Base-by-base conservation (phyloP, 2,113 vertebrate species). In the Montifringilla adamsi region DNA sequence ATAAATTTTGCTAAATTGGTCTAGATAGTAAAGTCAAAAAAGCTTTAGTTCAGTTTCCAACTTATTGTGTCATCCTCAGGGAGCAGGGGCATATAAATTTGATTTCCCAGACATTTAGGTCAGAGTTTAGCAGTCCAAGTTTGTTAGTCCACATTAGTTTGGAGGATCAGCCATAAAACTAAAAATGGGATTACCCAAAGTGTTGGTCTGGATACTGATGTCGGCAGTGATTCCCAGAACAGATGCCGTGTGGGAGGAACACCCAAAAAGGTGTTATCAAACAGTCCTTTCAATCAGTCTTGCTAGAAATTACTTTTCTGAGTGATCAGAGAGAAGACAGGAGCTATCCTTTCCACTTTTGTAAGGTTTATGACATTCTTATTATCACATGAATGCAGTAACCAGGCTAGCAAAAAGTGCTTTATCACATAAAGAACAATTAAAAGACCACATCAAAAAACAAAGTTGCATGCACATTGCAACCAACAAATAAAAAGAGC, bases 351-450 rank as follows among this genome's bases (percentile, higher is more conserved):
- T 94, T 66, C 28, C 17, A 22, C 20, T 87, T 91, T 16, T 67
- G 13, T 22, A 41, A 93, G 28, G 19, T 20, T 87, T 87, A 41
- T 4, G 7, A 66, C 27, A 41, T 16, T 24, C 13, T 47, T 60
- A 41, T 59, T 58, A 47, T 27, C 13, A 52, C 8, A 0, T 0
- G 0, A 47, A 58, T 77, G 5, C 6, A 44, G 21, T 37, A 68
- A 33, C 24, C 39, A 85, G 27, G 10, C 11, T 52, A 67, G 28
- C 43, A 74, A 55, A 12, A 79, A 23, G 10, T 43, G 18, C 22
- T 41, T 13, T 7, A 75, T 8, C 35, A 28, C 16, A 47, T 2
- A 6, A 13, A 47, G 15, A 84, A 66, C 14, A 89, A 64, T 67
- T 63, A 47, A 15, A 19, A 67, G 73, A 68, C 6, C 21, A 35